Percentiles rank a stretch among this genome's conserved stretches.
Conservation (phyloP, 2,113 vertebrate genomes). For the Marmota monax region DNA sequence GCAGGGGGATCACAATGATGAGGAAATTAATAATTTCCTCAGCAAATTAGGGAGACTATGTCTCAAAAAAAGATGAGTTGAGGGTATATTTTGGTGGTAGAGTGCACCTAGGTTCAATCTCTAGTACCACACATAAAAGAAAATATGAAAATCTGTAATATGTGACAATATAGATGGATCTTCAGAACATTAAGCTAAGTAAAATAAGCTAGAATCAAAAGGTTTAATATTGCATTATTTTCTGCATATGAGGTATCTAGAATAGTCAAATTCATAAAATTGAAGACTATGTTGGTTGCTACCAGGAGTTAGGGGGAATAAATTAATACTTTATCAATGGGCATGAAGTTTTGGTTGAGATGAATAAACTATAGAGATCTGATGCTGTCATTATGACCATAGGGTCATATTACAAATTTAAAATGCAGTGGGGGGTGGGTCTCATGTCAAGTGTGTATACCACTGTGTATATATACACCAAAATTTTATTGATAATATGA, state of each 20-base stretch:
- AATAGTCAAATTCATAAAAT: neutral
- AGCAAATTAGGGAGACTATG: no score
- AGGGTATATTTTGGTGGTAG: no score
- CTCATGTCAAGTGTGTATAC: neutral
- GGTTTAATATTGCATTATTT: neutral
- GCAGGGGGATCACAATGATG: no score
- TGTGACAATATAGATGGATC: neutral
- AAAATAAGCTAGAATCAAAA: neutral
- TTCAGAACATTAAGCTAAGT: neutral
- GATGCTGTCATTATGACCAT: neutral
- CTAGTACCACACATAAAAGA: no score
- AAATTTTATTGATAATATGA: neutral
- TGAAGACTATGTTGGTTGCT: no score
- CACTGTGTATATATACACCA: neutral
- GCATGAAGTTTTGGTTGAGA: neutral
- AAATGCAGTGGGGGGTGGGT: neutral
- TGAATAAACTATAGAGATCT: neutral
- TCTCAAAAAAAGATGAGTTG: no score
- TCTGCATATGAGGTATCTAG: neutral
- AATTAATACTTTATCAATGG: neutral
- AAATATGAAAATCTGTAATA: neutral
- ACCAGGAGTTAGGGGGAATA: neutral
- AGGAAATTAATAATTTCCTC: no score
- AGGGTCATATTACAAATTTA: neutral
- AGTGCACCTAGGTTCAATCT: no score